Base-by-base conservation (phyloP, 2,113 vertebrate species). In the Mungos mungo region DNA sequence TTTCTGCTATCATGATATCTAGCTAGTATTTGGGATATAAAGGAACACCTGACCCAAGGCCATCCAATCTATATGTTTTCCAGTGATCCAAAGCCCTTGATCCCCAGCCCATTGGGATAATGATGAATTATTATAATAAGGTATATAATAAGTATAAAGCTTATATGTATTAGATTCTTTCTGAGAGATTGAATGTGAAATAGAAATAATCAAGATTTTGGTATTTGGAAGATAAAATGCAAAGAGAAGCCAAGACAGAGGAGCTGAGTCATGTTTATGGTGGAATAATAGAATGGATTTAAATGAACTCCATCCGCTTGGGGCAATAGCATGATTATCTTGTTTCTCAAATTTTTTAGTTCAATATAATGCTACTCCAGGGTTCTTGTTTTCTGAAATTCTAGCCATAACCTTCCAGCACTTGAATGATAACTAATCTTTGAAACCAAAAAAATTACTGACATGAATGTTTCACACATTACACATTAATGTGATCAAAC, bases 371-470 rank as follows among this genome's bases (percentile, higher is more conserved):
- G 14, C 1, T 68, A 31, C 27, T 41, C 16, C 15, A 85, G 13
- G 10, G 45, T 90, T 54, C 2, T 38, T 38, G 6, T 45, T 88
- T 84, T 35, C 38, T 18, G 38, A 27, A 33, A 31, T 80, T 41
- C 29, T 87, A 27, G 18, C 18, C 41, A 33, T 79, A n/a, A 66
- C 1, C 12, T 86, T 91, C 41, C 4, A 68, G 68, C 68, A n/a
- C 7, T n/a, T 57, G 7, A 29, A n/a, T 76, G 29, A 57, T 47
- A 89, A 63, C 15, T 47, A 5, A 50, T 45, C 19, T 45, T 52
- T 96, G 47, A 93, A 95, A 79, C 38, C 16, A 4, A 92, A 89
- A 79, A 8, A 47, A 57, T 21, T 19, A 71, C 50, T 52, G 65
- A 57, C 0, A 8, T 33, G 23, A 66, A 3, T 38, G 4, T 11